Base-by-base conservation (phyloP, 2,113 vertebrate genomes). In the Vidua macroura region DNA sequence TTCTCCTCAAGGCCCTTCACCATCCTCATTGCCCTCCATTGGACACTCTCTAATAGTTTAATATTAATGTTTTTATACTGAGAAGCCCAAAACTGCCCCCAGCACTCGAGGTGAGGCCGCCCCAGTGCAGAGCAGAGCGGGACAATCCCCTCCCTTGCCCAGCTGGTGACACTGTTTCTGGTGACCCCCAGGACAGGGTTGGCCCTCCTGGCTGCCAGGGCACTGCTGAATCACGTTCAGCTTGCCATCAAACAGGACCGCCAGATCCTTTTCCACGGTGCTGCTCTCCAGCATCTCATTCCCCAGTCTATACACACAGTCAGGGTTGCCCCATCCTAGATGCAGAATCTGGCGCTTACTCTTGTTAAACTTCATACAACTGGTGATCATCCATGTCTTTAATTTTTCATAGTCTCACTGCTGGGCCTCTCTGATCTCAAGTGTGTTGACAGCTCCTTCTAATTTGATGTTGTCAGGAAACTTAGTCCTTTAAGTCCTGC, bases 81-180 rank as follows among this genome's bases (percentile, higher is more conserved):
- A 5, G 1, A 21, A 5, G 2, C 31, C 27, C 8, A 67, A 13
- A 25, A 3, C 16, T 43, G 30, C 13, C 7, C 52, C 15, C 8
- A 51, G 21, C 1, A 15, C 21, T 8, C 0, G 0, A 35, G 52
- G 9, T 31, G 37, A 76, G 37, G 37, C 14, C 0, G 0, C 27
- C 3, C 9, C 72, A 67, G 17, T 1, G 5, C 44, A 59, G 37
- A 76, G 44, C 25, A 79, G 56, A 63, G 48, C 0, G 0, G 75
- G 24, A 56, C 24, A 72, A 49, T 41, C 13, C 37, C 21, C 17
- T 51, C 11, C 31, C 62, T 59, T 25, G 15, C 46, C 37, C 0
- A 0, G 25, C 53, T 59, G 72, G 8, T 0, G 4, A 63, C 48
- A 48, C n/a, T 70, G n/a, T 48, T 7, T 24, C 48, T 55, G 66